Evolutionary conservation across 2,797 vertebrate species (phyloP).

Genomic region (Sciaenops ocellatus): DNA sequence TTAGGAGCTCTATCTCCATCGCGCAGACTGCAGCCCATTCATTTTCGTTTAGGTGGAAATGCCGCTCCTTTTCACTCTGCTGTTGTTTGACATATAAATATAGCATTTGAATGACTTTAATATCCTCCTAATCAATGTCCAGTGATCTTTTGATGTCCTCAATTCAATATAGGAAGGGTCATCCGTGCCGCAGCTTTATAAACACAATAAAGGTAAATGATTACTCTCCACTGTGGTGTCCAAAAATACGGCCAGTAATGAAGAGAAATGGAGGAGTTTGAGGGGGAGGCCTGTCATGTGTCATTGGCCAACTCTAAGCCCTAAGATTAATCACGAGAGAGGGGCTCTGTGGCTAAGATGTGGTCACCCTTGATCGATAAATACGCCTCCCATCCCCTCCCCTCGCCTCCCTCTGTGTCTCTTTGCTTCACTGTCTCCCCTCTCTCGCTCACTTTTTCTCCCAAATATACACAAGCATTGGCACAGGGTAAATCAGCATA

Average conservation of each 20-base stretch:
- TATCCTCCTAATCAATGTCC: conserved; percentile 99
- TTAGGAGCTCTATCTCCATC: conserved; percentile 63
- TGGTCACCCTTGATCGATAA: conserved; percentile 88
- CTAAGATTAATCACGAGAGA: conserved; percentile 87
- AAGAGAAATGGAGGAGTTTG: conserved; percentile 89
- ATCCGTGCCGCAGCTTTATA: conserved; percentile 90
- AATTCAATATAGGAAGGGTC: conserved; percentile 95
- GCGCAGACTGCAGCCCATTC: conserved; percentile 58
- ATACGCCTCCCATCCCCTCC: conserved; percentile 55
- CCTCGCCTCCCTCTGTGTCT: conserved; percentile 55
- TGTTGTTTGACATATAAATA: conserved; percentile 97
- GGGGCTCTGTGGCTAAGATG: conserved; percentile 85
- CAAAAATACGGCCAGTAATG: conserved; percentile 87
- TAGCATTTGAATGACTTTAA: conserved; percentile 97
- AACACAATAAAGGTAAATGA: conserved; percentile 93
- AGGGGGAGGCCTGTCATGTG: conserved; percentile 87
- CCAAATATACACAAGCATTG: conserved; percentile 62
- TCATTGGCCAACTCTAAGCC: conserved; percentile 85
- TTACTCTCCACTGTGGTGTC: conserved; percentile 85
- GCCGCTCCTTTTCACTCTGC: conserved; percentile 88
- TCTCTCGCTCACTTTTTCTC: conserved; percentile 44
- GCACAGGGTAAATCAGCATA: conserved; percentile 78
- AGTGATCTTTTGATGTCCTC: conserved; percentile 97
- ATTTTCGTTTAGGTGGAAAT: conserved; percentile 82
- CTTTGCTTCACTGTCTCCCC: conserved; percentile 53